These are phyloP conservation scores for Agelas oroides DNA, from an alignment of 37 sponge, comb jelly and placozoan genomes.

Conservation along the genomic window DNA sequence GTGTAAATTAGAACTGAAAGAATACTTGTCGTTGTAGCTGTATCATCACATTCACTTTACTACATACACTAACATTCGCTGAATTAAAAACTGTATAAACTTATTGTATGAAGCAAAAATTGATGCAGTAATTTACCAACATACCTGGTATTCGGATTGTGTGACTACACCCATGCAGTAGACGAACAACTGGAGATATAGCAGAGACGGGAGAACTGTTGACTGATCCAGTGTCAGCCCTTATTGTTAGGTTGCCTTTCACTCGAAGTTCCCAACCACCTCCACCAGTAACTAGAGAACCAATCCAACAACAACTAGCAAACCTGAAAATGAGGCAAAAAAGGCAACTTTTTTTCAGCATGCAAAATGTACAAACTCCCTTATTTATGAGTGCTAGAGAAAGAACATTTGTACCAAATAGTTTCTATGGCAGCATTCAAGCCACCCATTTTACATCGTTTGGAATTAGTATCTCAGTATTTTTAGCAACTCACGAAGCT, in stretches of 20 bases:
- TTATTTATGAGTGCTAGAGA: no score
- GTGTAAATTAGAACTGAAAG: no score
- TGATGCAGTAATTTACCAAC: no score
- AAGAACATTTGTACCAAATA: no score
- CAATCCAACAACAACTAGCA: slow-evolving; percentile 13
- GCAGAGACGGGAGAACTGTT: slow-evolving; percentile 3
- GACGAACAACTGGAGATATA: background rate
- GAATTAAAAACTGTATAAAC: no score
- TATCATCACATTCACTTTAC: no score
- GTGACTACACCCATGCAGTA: background rate
- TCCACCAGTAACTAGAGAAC: background rate
- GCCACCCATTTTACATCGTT: no score
- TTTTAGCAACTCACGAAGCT: background rate
- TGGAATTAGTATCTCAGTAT: no score
- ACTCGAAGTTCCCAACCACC: background rate
- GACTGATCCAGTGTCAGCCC: slow-evolving; percentile 12
- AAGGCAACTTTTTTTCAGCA: background rate
- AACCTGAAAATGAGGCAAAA: background rate
- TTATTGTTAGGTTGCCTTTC: background rate
- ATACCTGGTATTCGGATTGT: slow-evolving; percentile 16
- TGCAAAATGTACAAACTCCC: background rate
- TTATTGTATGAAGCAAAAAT: no score
- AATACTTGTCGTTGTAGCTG: no score
- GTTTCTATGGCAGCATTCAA: no score
- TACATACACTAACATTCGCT: no score